Evolutionary conservation across 2,797 vertebrate genomes (phyloP).

Genomic region (Natrix natrix): DNA sequence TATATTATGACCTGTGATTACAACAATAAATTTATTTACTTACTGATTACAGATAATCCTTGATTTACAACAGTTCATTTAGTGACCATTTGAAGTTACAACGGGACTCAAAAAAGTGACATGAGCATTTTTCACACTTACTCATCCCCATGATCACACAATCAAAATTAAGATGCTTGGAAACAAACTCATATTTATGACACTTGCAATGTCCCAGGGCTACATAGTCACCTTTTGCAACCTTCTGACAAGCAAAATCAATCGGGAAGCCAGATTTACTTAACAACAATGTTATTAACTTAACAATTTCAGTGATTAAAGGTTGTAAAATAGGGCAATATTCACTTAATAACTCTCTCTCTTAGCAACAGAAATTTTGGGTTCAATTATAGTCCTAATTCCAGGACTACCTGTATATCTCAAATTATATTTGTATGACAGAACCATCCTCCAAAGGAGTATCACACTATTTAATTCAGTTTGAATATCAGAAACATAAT

Average conservation of each 20-base stretch:
- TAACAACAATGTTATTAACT: background rate
- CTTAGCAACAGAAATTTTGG: background rate
- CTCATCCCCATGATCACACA: background rate
- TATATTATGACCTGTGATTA: background rate
- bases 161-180: background rate
- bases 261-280: background rate
- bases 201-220: background rate
- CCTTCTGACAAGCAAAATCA: background rate
- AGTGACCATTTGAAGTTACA: background rate
- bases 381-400: background rate
- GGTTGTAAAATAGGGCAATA: background rate
- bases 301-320: background rate
- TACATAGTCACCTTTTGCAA: background rate
- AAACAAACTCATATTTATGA: background rate
- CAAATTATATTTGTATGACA: slow-evolving; percentile 27
- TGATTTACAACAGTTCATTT: background rate
- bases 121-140: background rate
- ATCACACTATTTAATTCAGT: slow-evolving; percentile 28
- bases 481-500: background rate
- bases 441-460: slow-evolving; percentile 8
- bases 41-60: background rate
- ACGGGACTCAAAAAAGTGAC: background rate
- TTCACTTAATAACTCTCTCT: background rate
- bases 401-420: background rate
- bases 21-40: background rate